Evolutionary conservation across 1,140 invertebrate species (phyloP), one percentile per base, ranked within the genome.

Genomic region (Anadara kagoshimensis): DNA sequence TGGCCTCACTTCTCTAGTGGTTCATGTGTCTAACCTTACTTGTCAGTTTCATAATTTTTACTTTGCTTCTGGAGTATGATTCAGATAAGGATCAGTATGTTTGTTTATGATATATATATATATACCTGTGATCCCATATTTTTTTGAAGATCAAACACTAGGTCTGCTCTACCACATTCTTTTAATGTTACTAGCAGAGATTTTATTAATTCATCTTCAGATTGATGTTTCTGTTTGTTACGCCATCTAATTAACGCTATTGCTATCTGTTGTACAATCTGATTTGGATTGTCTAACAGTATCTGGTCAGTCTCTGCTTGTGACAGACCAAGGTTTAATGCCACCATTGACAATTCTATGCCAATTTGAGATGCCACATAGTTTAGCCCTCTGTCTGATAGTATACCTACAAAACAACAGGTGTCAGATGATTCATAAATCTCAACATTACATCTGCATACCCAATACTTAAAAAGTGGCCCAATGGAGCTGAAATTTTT

Each of bases 271-370:
- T 73, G 66, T 5, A 73, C 69, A 5, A 68, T 47, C 43, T 73
- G 56, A n/a, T 76, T 47, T 0, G 76, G 83, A 61, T 83, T 69
- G 47, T 78, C 78, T 54, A 85, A 70, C 53, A 83, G 81, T 12
- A 85, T 80, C 64, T 82, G 79, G 69, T 86, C 83, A 54, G 85
- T 79, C 44, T 76, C 75, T 43, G 76, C 69, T 66, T 85, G 84
- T 12, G 58, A 61, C 7, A 85, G 65, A 8, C 82, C 80, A n/a
- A 86, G 70, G 18, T 72, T 59, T 18, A 82, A 29, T 0, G 71
- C 69, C 26, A 86, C 75, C 18, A 71, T 43, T 10, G 67, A 61
- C 85, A 84, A 86, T 11, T 85, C 76, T 20, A 70, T 66, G n/a
- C 84, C 83, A 41, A 84, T 76, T 26, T 76, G 69, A 3, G 83